These are phyloP conservation scores for Caenorhabditis sp. DNA, from an alignment of 2,888 invertebrate species.

Conservation along the genomic window DNA sequence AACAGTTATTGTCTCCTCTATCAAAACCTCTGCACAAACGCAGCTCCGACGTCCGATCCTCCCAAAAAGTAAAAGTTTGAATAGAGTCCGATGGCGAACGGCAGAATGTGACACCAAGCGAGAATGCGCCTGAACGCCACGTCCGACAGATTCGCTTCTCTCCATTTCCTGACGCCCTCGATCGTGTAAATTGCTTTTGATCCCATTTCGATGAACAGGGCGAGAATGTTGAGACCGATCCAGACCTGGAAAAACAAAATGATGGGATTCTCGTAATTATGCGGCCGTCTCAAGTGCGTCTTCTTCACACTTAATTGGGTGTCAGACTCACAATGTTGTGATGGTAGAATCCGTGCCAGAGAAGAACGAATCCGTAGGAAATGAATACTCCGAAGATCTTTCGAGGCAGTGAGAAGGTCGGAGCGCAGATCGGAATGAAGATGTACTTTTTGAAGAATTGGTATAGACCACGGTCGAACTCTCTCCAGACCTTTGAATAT, in stretches of 20 bases:
- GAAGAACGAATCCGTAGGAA: slow-evolving; percentile 80
- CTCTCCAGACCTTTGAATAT: slow-evolving; percentile 81
- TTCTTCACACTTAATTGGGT: background rate
- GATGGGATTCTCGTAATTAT: slow-evolving; percentile 2
- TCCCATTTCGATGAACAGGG: slow-evolving; percentile 79
- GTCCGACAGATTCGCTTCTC: slow-evolving; percentile 72
- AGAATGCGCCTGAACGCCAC: slow-evolving; percentile 74
- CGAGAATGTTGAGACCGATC: slow-evolving; percentile 80
- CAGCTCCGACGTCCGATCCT: slow-evolving; percentile 74
- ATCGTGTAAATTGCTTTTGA: slow-evolving; percentile 76
- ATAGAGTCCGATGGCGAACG: slow-evolving; percentile 78
- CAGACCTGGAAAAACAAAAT: slow-evolving; percentile 75
- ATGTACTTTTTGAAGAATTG: slow-evolving; percentile 81
- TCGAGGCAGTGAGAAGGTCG: slow-evolving; percentile 78
- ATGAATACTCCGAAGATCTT: slow-evolving; percentile 80
- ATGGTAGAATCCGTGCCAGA: slow-evolving; percentile 81
- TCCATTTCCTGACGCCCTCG: slow-evolving; percentile 62
- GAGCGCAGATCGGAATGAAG: slow-evolving; percentile 81
- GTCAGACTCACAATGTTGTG: slow-evolving; percentile 77
- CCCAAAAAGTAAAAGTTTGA: slow-evolving; percentile 79
- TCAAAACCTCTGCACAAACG: slow-evolving; percentile 78
- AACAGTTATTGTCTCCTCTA: slow-evolving; percentile 77
- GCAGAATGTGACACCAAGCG: slow-evolving; percentile 75
- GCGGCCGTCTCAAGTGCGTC: too few relatives aligned
- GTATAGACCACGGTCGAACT: slow-evolving; percentile 81